phyloP scores from a whole-genome alignment of 2,888 invertebrate genomes.

The Platycnemis pennipes region DNA sequence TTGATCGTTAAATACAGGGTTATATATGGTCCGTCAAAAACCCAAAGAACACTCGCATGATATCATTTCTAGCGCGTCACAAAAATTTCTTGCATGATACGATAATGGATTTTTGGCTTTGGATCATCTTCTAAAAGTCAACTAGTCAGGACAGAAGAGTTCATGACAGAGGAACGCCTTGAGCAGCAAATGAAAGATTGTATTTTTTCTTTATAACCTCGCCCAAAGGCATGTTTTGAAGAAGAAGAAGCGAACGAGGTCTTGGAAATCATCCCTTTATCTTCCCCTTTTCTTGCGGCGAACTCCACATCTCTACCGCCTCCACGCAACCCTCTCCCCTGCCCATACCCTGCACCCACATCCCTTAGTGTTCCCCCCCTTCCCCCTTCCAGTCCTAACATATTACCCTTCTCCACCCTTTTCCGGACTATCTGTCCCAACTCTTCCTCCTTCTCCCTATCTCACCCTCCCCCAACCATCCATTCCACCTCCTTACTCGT shows the following conservation, averaged over 20 bases:
- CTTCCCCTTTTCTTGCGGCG: neutral
- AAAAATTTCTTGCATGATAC: neutral
- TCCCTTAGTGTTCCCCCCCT: neutral
- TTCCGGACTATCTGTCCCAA: neutral
- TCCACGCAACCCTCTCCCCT: neutral
- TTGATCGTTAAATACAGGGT: too few species aligned
- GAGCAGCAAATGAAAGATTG: neutral
- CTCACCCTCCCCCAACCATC: neutral
- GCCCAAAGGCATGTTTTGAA: neutral
- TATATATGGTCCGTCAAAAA: too few species aligned
- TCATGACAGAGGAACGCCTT: constrained; percentile 1
- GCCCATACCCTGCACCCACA: neutral
- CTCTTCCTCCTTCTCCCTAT: neutral
- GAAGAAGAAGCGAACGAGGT: neutral
- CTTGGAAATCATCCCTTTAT: neutral
- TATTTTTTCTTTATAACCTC: neutral
- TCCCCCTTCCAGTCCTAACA: too few species aligned
- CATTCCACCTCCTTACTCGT: neutral
- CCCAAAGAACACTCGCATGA: too few species aligned
- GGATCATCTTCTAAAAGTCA: constrained; percentile 29
- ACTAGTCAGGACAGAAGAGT: neutral
- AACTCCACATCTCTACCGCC: neutral
- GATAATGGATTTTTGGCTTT: neutral
- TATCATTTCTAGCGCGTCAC: too few species aligned
- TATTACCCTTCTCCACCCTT: neutral